Percentiles rank a stretch among this genome's conserved stretches.
Conservation (phyloP, 2,888 invertebrate species). For the Drosophila rellima region DNA sequence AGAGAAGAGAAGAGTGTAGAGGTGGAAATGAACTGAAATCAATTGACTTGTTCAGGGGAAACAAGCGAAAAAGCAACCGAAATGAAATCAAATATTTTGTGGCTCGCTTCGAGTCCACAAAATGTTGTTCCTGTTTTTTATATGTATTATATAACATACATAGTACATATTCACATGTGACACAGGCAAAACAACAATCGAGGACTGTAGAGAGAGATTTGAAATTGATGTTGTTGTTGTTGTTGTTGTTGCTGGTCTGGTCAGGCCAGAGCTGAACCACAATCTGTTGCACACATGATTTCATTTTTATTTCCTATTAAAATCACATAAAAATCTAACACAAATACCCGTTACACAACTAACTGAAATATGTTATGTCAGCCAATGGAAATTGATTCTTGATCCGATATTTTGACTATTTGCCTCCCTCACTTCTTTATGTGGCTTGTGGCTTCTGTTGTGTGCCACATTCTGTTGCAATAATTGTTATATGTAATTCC, state of each 20-base stretch:
- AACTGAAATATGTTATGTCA: slow-evolving; percentile 46
- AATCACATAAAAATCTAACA: slow-evolving; percentile 79
- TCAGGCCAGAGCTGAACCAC: slow-evolving; percentile 46
- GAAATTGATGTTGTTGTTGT: slow-evolving; percentile 29
- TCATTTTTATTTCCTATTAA: slow-evolving; percentile 81
- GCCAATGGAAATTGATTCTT: slow-evolving; percentile 51
- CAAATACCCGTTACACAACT: slow-evolving; percentile 45
- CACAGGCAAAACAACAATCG: slow-evolving; percentile 42
- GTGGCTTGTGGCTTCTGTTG: slow-evolving; percentile 38
- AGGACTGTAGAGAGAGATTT: slow-evolving; percentile 40
- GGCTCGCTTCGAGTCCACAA: slow-evolving; percentile 69
- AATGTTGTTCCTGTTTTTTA: slow-evolving; percentile 32
- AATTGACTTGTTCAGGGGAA: slow-evolving; percentile 43
- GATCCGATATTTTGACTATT: slow-evolving; percentile 31
- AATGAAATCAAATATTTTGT: slow-evolving; percentile 77
- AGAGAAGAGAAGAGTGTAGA: not conserved
- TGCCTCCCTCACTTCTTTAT: slow-evolving; percentile 3
- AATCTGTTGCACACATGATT: slow-evolving; percentile 82
- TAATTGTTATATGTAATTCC: slow-evolving; percentile 59
- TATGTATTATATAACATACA: slow-evolving; percentile 11
- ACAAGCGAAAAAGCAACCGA: slow-evolving; percentile 27
- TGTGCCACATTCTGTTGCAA: slow-evolving; percentile 24
- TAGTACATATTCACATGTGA: slow-evolving; percentile 40
- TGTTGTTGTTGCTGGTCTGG: slow-evolving; percentile 27
- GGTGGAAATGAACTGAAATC: slow-evolving; percentile 31